Conservation (phyloP, 2,888 invertebrate genomes). For the Acleris cristana region DNA sequence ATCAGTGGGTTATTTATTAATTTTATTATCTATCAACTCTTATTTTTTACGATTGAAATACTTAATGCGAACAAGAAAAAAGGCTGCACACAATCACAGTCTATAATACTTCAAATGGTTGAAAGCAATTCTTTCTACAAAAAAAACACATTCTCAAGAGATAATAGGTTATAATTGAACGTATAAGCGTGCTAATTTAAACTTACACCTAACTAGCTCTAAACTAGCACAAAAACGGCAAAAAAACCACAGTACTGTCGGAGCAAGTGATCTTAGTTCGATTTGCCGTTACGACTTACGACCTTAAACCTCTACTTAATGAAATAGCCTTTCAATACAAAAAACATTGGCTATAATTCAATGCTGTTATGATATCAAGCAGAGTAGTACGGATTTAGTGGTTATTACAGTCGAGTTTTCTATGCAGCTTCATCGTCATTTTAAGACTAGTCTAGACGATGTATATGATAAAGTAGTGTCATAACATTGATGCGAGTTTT, state of each 20-base stretch:
- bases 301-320: slow-evolving; percentile 45
- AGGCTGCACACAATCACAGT: too few species aligned
- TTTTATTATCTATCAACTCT: too few species aligned
- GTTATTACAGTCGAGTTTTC: slow-evolving; percentile 1
- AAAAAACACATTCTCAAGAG: slow-evolving; percentile 10
- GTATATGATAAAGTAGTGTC: slow-evolving; percentile 17
- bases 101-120: neutral
- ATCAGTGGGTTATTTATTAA: too few species aligned
- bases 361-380: slow-evolving; percentile 1
- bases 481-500: slow-evolving; percentile 27
- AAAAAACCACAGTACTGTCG: slow-evolving; percentile 31
- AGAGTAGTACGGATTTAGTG: neutral
- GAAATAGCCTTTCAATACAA: slow-evolving; percentile 37
- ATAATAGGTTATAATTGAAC: slow-evolving; percentile 26
- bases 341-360: slow-evolving; percentile 16
- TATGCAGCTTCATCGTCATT: neutral
- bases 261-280: slow-evolving; percentile 42
- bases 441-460: slow-evolving; percentile 8
- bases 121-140: slow-evolving; percentile 7
- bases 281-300: slow-evolving; percentile 45
- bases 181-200: slow-evolving; percentile 17
- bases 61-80: too few species aligned
- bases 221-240: slow-evolving; percentile 12
- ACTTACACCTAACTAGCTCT: slow-evolving; percentile 13
- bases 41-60: too few species aligned